Evolutionary conservation across 2,888 invertebrate species (phyloP).

Genomic region (Drosophila merina): DNA sequence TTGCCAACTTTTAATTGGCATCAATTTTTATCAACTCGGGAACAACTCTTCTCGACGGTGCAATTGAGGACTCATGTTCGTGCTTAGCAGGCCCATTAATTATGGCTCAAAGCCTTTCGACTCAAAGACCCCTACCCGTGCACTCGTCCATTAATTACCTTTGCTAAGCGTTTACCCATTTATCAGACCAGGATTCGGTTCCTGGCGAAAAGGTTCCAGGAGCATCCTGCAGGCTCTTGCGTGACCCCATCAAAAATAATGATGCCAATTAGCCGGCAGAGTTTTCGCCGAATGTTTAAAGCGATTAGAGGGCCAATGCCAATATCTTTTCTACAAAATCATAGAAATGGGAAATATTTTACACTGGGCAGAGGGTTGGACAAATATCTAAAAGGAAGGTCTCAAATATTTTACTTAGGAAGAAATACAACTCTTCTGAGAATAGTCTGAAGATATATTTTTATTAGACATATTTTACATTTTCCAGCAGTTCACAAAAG

Average conservation of each 20-base stretch:
- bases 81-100: slow-evolving; percentile 43
- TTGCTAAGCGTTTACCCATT: slow-evolving; percentile 50
- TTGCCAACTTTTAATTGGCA: slow-evolving; percentile 49
- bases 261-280: slow-evolving; percentile 73
- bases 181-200: slow-evolving; percentile 49
- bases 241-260: slow-evolving; percentile 72
- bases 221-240: slow-evolving; percentile 10
- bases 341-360: neutral
- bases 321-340: neutral
- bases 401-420: too few relatives aligned
- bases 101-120: slow-evolving; percentile 19
- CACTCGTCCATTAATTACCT: slow-evolving; percentile 68
- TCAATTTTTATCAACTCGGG: slow-evolving; percentile 41
- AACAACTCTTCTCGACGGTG: slow-evolving; percentile 11
- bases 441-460: neutral
- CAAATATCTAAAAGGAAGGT: neutral
- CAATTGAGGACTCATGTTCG: slow-evolving; percentile 30
- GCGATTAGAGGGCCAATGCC: slow-evolving; percentile 53
- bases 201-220: neutral
- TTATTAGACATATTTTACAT: neutral
- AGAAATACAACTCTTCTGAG: neutral
- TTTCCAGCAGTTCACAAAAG: neutral
- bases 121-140: slow-evolving; percentile 9
- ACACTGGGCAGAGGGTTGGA: neutral
- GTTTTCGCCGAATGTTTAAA: slow-evolving; percentile 64